Percentiles rank a stretch among this genome's conserved stretches.
These are phyloP conservation scores for Porites lobata DNA, from an alignment of 92 coral and sea anemone genomes.

Conservation along the genomic window DNA sequence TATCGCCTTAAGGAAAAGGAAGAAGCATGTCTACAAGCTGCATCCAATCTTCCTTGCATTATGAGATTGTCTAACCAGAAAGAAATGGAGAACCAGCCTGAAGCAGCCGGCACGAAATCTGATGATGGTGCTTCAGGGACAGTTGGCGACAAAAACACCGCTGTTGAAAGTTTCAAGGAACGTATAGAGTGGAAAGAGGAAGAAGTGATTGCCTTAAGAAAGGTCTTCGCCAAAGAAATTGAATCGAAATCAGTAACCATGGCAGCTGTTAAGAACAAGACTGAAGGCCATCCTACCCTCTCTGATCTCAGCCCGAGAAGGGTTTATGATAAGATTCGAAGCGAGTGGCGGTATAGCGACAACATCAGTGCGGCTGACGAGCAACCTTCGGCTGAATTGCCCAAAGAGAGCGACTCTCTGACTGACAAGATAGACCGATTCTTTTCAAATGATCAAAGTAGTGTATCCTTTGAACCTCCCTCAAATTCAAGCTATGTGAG, in stretches of 20 bases:
- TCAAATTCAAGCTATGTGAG: constrained; percentile 20
- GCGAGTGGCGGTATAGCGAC: constrained; percentile 17
- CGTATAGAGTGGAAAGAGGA: background rate
- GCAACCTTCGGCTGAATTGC: background rate
- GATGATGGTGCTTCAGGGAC: background rate
- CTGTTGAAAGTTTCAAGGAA: background rate
- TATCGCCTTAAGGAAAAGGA: constrained; percentile 16
- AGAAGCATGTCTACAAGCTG: background rate
- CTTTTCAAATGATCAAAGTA: background rate
- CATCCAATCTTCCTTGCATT: background rate
- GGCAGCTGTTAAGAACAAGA: constrained; percentile 34
- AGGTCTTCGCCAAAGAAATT: constrained; percentile 6
- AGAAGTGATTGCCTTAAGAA: background rate
- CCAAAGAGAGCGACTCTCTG: background rate
- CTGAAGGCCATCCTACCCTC: constrained; percentile 9
- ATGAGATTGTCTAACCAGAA: background rate
- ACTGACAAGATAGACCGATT: background rate
- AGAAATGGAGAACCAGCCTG: background rate
- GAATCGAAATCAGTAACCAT: constrained; percentile 2
- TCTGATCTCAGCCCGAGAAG: constrained; percentile 13
- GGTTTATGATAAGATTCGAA: constrained; percentile 50
- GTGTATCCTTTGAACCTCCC: background rate
- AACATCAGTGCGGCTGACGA: background rate
- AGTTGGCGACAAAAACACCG: background rate
- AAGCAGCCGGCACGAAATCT: background rate